Conservation (phyloP, 2,888 invertebrate species). For the Malthinus seriepunctatus region DNA sequence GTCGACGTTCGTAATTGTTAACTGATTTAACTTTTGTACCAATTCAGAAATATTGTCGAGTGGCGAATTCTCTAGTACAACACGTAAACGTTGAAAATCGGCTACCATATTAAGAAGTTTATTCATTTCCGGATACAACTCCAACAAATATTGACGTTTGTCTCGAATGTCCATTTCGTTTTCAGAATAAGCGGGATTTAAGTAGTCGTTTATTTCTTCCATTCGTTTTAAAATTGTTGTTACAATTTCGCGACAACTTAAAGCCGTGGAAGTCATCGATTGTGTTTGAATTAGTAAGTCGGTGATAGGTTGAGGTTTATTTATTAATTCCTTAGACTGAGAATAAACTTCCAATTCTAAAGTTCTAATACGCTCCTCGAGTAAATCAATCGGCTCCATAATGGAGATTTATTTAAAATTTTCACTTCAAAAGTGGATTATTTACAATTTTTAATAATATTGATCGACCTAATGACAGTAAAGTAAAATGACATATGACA, state of each 20-base stretch:
- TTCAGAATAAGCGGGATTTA: conserved; percentile 55
- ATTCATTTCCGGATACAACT: conserved; percentile 55
- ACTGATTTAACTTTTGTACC: conserved; percentile 51
- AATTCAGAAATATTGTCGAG: conserved; percentile 54
- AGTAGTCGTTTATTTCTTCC: conserved; percentile 55
- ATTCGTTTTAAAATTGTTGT: conserved; percentile 54
- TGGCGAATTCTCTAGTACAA: conserved; percentile 53
- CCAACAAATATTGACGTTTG: conserved; percentile 55
- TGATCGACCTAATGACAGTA: too few relatives aligned
- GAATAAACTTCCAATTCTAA: conserved; percentile 56
- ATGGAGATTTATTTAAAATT: not conserved
- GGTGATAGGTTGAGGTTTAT: conserved; percentile 46
- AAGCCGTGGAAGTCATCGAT: conserved; percentile 56
- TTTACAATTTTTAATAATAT: not conserved
- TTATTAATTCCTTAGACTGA: conserved; percentile 38
- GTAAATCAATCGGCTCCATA: conserved; percentile 45
- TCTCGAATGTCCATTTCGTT: conserved; percentile 53
- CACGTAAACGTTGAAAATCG: conserved; percentile 51
- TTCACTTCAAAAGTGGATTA: not conserved
- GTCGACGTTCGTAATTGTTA: conserved; percentile 52
- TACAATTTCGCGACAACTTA: conserved; percentile 58
- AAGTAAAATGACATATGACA: too few relatives aligned
- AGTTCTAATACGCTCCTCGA: conserved; percentile 55
- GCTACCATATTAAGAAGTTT: conserved; percentile 49
- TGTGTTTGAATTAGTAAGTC: conserved; percentile 56